Evolutionary conservation across 2,113 vertebrate species (phyloP).

Genomic region (Plestiodon gilberti): DNA sequence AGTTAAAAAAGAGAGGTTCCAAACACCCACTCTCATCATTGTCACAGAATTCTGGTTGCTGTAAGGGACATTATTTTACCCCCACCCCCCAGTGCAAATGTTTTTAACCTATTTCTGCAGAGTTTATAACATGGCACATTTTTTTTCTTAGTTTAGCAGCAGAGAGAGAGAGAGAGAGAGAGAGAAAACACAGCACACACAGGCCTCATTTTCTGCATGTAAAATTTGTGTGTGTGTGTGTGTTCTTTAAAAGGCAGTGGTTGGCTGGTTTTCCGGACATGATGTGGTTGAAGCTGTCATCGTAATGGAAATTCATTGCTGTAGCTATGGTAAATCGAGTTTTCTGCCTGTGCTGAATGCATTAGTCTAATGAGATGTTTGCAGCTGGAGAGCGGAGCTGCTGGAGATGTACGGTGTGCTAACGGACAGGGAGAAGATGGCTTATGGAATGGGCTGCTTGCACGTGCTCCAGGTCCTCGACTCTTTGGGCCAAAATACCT

Average conservation of each 20-base stretch:
- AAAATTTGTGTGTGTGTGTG: constrained; percentile 80
- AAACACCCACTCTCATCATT: constrained; percentile 71
- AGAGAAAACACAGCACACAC: constrained; percentile 61
- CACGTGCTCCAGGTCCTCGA: constrained; percentile 72
- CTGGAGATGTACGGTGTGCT: constrained; percentile 76
- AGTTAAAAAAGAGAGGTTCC: constrained; percentile 78
- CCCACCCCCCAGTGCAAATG: constrained; percentile 34
- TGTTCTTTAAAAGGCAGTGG: constrained; percentile 85
- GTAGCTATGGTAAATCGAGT: constrained; percentile 90
- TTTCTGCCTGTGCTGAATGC: constrained; percentile 88
- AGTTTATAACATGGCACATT: constrained; percentile 36
- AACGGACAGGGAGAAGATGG: constrained; percentile 77
- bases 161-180: constrained; percentile 66
- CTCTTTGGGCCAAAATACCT: constrained; percentile 66
- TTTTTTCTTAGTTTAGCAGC: constrained; percentile 47
- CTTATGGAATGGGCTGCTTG: constrained; percentile 69
- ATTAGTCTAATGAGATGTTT: constrained; percentile 91
- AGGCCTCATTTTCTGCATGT: constrained; percentile 74
- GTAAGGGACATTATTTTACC: constrained; percentile 43
- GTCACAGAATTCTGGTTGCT: constrained; percentile 55
- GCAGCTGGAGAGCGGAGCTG: constrained; percentile 81
- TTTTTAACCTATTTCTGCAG: constrained; percentile 54
- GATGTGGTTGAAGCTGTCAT: constrained; percentile 89
- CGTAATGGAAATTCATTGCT: constrained; percentile 90
- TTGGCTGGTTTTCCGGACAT: constrained; percentile 89